Evolutionary conservation across 2,888 invertebrate genomes (phyloP).

Genomic region (Lasioglossum vierecki): DNA sequence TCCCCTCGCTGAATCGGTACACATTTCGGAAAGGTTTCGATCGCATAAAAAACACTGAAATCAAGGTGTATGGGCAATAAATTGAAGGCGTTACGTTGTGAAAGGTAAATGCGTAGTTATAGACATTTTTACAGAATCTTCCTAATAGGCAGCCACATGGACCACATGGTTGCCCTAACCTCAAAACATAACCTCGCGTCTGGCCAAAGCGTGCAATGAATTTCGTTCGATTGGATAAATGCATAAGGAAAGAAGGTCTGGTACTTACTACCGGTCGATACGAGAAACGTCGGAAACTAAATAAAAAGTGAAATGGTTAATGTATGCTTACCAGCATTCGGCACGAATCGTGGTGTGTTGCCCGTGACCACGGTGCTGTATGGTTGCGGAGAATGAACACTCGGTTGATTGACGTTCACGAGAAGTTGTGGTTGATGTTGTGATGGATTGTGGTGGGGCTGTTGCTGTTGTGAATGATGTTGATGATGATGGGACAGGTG

Average conservation of each 20-base stretch:
- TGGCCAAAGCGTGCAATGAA: conserved; percentile 6
- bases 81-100: not conserved
- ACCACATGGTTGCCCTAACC: conserved; percentile 70
- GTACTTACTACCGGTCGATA: too few relatives aligned
- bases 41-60: not conserved
- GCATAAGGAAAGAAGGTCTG: not conserved
- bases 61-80: not conserved
- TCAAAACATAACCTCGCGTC: conserved; percentile 62
- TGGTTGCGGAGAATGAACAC: conserved; percentile 71
- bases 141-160: conserved; percentile 65
- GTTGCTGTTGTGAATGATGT: conserved; percentile 70
- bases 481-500: conserved; percentile 77
- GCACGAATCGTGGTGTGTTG: conserved; percentile 72
- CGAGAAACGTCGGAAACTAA: not conserved
- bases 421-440: conserved; percentile 72
- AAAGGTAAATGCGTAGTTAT: conserved; percentile 21
- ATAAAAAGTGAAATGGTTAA: conserved; percentile 18
- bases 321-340: conserved; percentile 76
- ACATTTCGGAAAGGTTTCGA: not conserved
- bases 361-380: conserved; percentile 76
- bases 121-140: conserved; percentile 33
- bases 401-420: conserved; percentile 74
- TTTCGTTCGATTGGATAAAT: not conserved
- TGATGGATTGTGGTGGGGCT: conserved; percentile 66
- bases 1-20: not conserved